phyloP scores from a whole-genome alignment of 2,113 vertebrate species.

The Paedocypris sp. region DNA sequence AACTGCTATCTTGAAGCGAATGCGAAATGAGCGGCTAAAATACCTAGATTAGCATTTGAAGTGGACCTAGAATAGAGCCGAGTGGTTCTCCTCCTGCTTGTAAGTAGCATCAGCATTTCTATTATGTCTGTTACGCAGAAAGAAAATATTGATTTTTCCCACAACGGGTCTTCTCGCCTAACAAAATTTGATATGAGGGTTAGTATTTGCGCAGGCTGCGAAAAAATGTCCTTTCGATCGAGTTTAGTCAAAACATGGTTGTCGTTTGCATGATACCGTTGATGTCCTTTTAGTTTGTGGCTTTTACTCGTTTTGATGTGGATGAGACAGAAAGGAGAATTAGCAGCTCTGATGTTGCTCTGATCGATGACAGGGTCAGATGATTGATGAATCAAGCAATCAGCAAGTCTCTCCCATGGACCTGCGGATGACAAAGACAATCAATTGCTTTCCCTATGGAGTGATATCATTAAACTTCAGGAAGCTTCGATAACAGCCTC shows the following conservation, averaged over 20 bases:
- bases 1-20: too few relatives aligned
- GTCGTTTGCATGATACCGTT: neutral
- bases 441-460: conserved; percentile 37
- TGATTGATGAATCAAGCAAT: conserved; percentile 40
- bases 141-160: too few relatives aligned
- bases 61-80: too few relatives aligned
- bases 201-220: neutral
- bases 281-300: neutral
- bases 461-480: conserved; percentile 37
- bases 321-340: conserved; percentile 10
- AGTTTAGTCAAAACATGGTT: neutral
- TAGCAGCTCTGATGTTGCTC: conserved; percentile 13
- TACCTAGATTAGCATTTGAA: too few relatives aligned
- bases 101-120: too few relatives aligned
- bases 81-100: too few relatives aligned
- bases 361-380: conserved; percentile 33
- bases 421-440: conserved; percentile 16
- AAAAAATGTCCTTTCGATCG: neutral
- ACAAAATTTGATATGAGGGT: too few relatives aligned
- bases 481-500: conserved; percentile 33
- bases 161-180: too few relatives aligned
- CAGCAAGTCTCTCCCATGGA: conserved; percentile 20
- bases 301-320: neutral
- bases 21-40: too few relatives aligned
- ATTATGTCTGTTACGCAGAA: too few relatives aligned